Evolutionary conservation across 2,113 vertebrate genomes (phyloP).

Genomic region (Platycercus adscitus): DNA sequence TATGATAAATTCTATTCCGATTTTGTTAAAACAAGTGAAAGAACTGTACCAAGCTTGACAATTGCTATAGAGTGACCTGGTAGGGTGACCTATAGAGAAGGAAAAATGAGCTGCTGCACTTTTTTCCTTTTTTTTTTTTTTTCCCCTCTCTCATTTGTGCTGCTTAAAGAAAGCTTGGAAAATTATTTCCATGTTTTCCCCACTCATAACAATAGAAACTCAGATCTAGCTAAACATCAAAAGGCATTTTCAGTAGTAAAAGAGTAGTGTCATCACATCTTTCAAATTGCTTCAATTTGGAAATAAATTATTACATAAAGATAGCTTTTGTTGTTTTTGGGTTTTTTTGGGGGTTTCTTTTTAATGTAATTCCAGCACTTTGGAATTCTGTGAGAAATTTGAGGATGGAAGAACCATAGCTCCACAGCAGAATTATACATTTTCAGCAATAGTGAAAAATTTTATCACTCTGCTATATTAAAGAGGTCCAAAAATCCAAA

Average conservation of each 20-base stretch:
- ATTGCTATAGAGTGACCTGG: background rate
- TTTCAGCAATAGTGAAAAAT: background rate
- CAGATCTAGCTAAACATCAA: background rate
- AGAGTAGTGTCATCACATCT: background rate
- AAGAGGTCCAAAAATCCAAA: background rate
- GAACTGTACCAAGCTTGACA: background rate
- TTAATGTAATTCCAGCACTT: background rate
- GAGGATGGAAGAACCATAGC: background rate
- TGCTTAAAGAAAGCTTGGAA: background rate
- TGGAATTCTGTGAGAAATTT: background rate
- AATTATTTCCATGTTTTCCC: background rate
- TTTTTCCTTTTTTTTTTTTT: background rate
- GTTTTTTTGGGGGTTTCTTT: background rate
- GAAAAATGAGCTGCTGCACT: background rate
- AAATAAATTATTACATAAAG: background rate
- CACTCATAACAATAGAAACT: background rate
- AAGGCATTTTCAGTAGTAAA: background rate
- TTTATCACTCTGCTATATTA: background rate
- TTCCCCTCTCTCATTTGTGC: background rate
- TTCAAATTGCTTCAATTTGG: background rate
- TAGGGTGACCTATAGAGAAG: background rate
- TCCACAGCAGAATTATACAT: background rate
- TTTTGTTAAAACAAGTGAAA: background rate
- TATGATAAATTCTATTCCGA: background rate
- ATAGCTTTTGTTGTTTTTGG: background rate